Conservation (phyloP, 2,113 vertebrate genomes). For the Isurus oxyrinchus region DNA sequence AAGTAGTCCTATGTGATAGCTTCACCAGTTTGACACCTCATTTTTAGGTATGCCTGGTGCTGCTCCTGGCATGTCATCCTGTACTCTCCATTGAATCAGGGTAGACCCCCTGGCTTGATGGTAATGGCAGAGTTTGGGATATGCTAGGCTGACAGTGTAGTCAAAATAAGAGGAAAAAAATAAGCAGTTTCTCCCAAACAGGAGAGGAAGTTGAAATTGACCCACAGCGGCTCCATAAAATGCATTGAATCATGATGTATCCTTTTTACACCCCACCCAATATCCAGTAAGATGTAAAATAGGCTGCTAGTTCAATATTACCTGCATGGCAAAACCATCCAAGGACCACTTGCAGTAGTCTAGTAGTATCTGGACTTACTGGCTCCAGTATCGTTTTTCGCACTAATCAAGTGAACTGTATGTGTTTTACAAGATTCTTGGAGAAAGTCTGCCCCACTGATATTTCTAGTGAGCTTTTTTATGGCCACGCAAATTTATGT, state of each 20-base stretch:
- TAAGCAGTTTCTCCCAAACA: background rate
- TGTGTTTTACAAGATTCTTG: no score
- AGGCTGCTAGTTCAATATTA: background rate
- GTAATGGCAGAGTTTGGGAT: no score
- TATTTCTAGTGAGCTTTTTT: no score
- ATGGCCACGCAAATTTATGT: no score
- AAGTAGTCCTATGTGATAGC: no score
- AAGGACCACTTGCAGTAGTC: background rate
- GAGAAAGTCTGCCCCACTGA: no score
- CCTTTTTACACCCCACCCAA: background rate
- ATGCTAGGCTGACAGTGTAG: background rate
- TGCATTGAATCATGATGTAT: background rate
- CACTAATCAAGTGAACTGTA: no score
- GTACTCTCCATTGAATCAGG: no score
- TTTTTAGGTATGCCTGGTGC: no score
- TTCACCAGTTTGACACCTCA: no score
- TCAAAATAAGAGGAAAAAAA: background rate
- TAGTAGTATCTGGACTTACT: background rate
- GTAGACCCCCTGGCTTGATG: no score
- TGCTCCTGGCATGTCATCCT: no score
- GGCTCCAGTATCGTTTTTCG: background rate
- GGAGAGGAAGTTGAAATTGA: background rate
- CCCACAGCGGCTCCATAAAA: background rate
- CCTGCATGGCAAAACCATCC: background rate
- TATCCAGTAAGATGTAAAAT: background rate